A percentile compares a stretch with the other conserved stretches of the same genome.
phyloP scores from a whole-genome alignment of 2,113 vertebrate genomes.

The Todiramphus chloris region DNA sequence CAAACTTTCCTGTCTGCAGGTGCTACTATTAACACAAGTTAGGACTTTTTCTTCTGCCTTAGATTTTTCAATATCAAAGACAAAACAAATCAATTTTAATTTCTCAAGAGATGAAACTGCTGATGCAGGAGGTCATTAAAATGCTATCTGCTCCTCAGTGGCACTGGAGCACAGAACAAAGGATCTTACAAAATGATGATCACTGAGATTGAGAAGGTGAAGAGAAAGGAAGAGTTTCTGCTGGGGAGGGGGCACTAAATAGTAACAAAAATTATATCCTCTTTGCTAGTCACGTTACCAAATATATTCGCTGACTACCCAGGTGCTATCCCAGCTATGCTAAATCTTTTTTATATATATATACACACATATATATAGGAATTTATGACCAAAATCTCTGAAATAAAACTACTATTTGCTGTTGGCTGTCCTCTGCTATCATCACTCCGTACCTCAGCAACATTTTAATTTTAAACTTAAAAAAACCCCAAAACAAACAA shows the following conservation, averaged over 20 bases:
- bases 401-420: neutral
- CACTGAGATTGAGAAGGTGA: neutral
- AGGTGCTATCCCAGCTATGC: neutral
- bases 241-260: neutral
- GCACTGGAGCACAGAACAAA: neutral
- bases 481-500: neutral
- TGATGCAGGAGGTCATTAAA: conserved; percentile 11
- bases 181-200: neutral
- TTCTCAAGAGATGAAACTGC: conserved; percentile 30
- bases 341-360: too few relatives aligned
- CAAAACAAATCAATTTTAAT: conserved; percentile 24
- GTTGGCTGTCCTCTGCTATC: neutral
- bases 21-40: neutral
- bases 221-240: neutral
- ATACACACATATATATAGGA: too few relatives aligned
- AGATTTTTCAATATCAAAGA: conserved; percentile 12
- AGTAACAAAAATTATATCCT: neutral
- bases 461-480: neutral
- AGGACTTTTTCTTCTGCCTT: neutral
- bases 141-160: neutral
- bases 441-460: neutral
- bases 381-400: neutral
- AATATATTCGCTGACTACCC: neutral
- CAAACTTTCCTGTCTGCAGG: neutral
- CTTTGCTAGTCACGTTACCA: neutral